Percentiles rank a stretch among this genome's conserved stretches.
Conservation (phyloP, 2,113 vertebrate genomes). For the Silurus glanis region DNA sequence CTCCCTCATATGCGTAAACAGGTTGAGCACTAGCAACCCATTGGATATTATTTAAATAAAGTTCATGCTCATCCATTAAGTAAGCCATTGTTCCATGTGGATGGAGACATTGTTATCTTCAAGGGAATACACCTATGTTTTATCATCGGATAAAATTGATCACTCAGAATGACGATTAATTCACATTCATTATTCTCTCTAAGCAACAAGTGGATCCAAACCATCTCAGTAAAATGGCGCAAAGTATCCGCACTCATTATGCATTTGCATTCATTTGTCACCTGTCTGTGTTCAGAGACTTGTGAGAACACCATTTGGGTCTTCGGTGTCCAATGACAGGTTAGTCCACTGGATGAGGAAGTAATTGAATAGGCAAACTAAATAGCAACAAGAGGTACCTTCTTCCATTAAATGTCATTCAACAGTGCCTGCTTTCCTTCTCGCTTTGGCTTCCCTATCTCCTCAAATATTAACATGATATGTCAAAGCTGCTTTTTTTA, state of each 20-base stretch:
- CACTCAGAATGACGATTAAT: background rate
- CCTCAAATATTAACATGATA: conserved; percentile 2
- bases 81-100: background rate
- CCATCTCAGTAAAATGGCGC: background rate
- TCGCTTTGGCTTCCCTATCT: background rate
- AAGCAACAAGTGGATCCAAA: background rate
- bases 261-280: background rate
- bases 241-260: background rate
- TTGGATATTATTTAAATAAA: background rate
- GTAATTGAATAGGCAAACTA: background rate
- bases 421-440: background rate
- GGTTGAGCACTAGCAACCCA: background rate
- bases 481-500: background rate
- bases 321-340: background rate
- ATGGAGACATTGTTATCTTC: background rate
- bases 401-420: background rate
- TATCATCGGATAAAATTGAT: background rate
- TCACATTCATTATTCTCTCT: background rate
- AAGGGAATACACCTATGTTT: background rate
- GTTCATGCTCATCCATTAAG: background rate
- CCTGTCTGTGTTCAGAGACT: background rate
- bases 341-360: background rate
- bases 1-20: background rate
- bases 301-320: background rate
- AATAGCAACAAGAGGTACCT: background rate